phyloP scores from a whole-genome alignment of 2,797 vertebrate genomes.

The Muscicapa comitata region DNA sequence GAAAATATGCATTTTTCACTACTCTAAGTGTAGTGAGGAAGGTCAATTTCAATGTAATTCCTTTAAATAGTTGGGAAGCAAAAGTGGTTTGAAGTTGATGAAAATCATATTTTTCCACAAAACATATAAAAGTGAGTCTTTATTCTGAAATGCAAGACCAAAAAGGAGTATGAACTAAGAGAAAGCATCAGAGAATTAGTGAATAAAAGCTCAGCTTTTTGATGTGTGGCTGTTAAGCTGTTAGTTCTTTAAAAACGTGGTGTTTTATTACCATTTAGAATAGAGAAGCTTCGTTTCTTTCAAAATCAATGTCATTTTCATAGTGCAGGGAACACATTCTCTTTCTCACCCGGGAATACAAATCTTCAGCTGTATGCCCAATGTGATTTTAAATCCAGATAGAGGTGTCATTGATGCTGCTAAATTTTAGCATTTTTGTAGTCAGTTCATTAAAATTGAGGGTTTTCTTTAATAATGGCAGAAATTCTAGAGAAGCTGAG shows the following conservation, averaged over 20 bases:
- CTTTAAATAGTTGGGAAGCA: not conserved
- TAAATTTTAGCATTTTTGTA: not conserved
- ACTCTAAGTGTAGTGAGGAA: not conserved
- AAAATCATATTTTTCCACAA: not conserved
- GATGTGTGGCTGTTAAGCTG: not conserved
- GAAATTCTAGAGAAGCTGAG: not conserved
- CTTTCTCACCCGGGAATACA: not conserved
- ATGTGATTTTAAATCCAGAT: not conserved
- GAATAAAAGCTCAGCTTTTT: not conserved
- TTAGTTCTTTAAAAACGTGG: not conserved
- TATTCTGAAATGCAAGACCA: not conserved
- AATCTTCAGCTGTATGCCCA: not conserved
- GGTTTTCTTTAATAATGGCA: not conserved
- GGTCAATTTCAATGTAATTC: not conserved
- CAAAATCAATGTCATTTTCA: not conserved
- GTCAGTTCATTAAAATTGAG: not conserved
- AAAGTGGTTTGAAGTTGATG: not conserved
- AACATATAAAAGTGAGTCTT: not conserved
- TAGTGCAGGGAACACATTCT: not conserved
- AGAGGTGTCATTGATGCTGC: not conserved
- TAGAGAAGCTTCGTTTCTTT: not conserved
- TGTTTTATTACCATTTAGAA: not conserved
- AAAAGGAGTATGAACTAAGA: not conserved
- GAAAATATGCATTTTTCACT: not conserved
- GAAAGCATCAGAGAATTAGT: not conserved